These are phyloP conservation scores for Crossaster papposus DNA, from an alignment of 53 echinoderm and acorn worm species.

Conservation along the genomic window DNA sequence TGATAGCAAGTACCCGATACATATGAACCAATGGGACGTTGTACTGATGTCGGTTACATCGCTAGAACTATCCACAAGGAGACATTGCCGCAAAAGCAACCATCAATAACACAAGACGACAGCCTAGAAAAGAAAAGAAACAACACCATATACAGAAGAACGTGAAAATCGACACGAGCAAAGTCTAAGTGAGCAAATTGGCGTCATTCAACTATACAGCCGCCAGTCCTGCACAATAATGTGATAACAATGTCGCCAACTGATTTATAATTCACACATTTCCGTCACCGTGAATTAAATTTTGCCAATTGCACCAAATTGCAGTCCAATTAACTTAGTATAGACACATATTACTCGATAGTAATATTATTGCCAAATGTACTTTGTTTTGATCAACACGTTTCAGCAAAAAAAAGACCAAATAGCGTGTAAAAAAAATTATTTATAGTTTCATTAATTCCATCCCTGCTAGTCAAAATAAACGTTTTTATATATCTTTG, in stretches of 20 bases:
- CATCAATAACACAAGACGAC: slow-evolving; percentile 15
- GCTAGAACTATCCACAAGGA: not conserved
- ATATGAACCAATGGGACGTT: not conserved
- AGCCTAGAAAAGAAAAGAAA: not conserved
- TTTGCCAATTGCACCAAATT: not conserved
- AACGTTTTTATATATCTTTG: no score
- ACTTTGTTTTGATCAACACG: not conserved
- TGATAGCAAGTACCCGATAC: not conserved
- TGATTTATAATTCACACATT: not conserved
- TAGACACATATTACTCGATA: not conserved
- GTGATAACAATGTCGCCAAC: slow-evolving; percentile 15
- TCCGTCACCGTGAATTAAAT: not conserved
- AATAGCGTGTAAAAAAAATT: not conserved
- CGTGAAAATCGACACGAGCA: slow-evolving; percentile 16
- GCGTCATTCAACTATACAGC: not conserved
- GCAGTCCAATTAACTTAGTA: not conserved
- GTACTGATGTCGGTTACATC: not conserved
- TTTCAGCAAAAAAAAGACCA: not conserved
- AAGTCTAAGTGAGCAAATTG: not conserved
- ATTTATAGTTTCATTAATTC: not conserved
- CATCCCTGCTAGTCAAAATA: not conserved
- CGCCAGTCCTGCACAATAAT: slow-evolving; percentile 8
- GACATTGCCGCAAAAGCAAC: not conserved
- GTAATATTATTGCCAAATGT: not conserved
- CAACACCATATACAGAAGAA: not conserved